These are phyloP conservation scores for Seira ritae DNA, from an alignment of 2,888 invertebrate genomes.

Conservation along the genomic window DNA sequence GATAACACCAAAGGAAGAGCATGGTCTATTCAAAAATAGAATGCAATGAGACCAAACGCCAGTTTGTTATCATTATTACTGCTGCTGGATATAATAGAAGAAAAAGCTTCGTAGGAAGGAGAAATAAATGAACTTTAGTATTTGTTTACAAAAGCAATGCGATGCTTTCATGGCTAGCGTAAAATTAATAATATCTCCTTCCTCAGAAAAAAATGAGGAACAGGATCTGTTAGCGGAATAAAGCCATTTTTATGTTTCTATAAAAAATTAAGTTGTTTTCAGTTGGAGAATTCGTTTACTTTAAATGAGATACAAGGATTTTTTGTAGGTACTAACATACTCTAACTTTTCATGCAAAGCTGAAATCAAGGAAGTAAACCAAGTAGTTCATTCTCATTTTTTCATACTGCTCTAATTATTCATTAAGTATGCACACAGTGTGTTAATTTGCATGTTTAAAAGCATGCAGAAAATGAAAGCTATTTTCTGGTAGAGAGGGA, in stretches of 20 bases:
- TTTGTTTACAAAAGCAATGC: too few species aligned
- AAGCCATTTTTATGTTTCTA: background rate
- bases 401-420: constrained; percentile 29
- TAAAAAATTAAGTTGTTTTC: constrained; percentile 16
- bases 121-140: background rate
- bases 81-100: background rate
- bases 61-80: constrained; percentile 8
- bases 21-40: background rate
- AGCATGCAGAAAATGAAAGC: constrained; percentile 2
- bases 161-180: too few species aligned
- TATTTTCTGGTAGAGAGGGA: background rate
- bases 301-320: background rate
- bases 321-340: too few species aligned
- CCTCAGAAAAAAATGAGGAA: background rate
- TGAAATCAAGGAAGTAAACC: background rate
- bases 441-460: constrained; percentile 11
- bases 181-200: background rate
- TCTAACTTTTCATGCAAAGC: too few species aligned
- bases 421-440: constrained; percentile 29
- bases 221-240: constrained; percentile 9
- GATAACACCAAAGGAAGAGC: background rate
- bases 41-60: constrained; percentile 1
- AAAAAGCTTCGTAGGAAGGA: background rate
- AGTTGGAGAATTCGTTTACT: background rate
- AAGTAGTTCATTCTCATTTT: constrained; percentile 7